Evolutionary conservation across 2,888 invertebrate genomes (phyloP).

Genomic region (Schrankia costaestrigalis): DNA sequence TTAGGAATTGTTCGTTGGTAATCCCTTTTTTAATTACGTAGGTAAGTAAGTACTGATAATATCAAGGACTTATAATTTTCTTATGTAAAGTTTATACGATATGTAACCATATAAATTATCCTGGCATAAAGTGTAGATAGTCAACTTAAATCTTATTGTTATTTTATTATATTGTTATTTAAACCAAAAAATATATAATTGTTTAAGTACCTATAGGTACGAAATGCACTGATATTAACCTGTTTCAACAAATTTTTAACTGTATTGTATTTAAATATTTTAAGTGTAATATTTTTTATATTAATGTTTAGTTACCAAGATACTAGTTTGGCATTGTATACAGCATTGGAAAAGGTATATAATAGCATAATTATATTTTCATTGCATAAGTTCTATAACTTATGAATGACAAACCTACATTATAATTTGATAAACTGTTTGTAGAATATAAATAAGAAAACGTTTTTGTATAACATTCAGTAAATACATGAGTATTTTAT

Average conservation of each 20-base stretch:
- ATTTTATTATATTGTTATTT: slow-evolving; percentile 4
- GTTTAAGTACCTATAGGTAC: slow-evolving; percentile 2
- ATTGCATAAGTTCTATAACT: background rate
- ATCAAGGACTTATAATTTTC: too few species aligned
- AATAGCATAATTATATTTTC: background rate
- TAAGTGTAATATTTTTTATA: slow-evolving; percentile 10
- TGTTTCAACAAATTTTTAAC: too few species aligned
- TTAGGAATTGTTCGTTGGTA: too few species aligned
- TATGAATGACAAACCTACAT: too few species aligned
- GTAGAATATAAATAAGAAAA: too few species aligned
- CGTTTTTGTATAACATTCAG: too few species aligned
- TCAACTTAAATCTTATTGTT: slow-evolving; percentile 6
- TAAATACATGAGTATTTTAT: too few species aligned
- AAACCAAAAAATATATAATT: slow-evolving; percentile 9
- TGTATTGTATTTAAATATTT: slow-evolving; percentile 5
- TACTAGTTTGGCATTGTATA: slow-evolving; percentile 5
- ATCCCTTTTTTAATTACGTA: too few species aligned
- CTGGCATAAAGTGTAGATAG: slow-evolving; percentile 4
- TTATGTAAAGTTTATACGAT: too few species aligned
- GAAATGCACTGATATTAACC: slow-evolving; percentile 1
- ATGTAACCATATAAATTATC: too few species aligned
- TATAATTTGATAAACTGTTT: too few species aligned
- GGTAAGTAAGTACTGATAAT: too few species aligned
- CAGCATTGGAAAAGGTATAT: background rate
- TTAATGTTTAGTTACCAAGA: slow-evolving; percentile 26